Evolutionary conservation across 2,888 invertebrate species (phyloP).

Genomic region (Tricholauxania praeusta): DNA sequence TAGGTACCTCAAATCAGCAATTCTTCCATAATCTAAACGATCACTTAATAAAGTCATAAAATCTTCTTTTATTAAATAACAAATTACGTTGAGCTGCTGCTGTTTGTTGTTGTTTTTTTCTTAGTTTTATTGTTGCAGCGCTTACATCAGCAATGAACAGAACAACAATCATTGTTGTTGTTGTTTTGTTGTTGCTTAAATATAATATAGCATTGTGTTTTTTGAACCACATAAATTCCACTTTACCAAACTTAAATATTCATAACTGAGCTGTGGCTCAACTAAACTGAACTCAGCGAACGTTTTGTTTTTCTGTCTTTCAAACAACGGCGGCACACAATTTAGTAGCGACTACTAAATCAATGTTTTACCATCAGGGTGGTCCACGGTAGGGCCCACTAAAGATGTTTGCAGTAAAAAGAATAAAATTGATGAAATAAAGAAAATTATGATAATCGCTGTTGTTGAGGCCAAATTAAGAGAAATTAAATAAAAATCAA

Average conservation of each 20-base stretch:
- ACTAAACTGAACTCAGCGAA: background rate
- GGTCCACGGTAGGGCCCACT: constrained; percentile 32
- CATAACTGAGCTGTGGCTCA: constrained; percentile 50
- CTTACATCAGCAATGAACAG: background rate
- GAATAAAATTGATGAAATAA: constrained; percentile 27
- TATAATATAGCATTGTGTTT: constrained; percentile 37
- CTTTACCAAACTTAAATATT: constrained; percentile 57
- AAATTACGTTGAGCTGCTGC: constrained; percentile 58
- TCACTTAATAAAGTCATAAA: constrained; percentile 65
- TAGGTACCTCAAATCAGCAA: constrained; percentile 5
- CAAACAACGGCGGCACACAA: constrained; percentile 21
- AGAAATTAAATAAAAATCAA: constrained; percentile 27
- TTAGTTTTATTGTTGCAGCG: background rate
- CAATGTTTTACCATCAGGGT: constrained; percentile 37
- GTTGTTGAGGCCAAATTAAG: background rate
- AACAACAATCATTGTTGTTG: background rate
- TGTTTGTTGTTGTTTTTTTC: background rate
- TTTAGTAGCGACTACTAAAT: constrained; percentile 37
- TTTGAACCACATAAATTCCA: constrained; percentile 33
- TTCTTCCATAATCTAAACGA: constrained; percentile 48
- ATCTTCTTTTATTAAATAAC: constrained; percentile 63
- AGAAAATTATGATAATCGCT: constrained; percentile 29
- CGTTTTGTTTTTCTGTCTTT: constrained; percentile 17
- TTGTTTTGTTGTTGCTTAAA: constrained; percentile 5
- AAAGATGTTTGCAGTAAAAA: constrained; percentile 14